Base-by-base conservation (phyloP, 2,797 vertebrate genomes). In the Anabacerthia variegaticeps region DNA sequence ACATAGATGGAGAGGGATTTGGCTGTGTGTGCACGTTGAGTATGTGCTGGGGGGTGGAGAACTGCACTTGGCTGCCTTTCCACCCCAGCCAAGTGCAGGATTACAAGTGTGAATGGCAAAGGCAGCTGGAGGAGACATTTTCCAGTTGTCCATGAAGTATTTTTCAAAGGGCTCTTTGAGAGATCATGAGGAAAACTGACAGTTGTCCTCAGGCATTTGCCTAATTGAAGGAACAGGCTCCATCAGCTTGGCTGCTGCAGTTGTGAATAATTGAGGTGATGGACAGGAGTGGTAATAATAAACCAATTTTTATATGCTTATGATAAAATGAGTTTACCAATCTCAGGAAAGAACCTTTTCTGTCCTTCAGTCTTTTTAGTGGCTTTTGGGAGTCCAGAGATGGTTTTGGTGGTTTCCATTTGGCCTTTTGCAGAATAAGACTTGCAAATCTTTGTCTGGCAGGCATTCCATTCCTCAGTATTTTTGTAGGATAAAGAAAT, bases 21-120 rank as follows among this genome's bases (percentile, higher is more conserved):
- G 10, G 14, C 10, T 56, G 58, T 27, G 0, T 1, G 10, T 12
- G 19, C 9, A 5, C 11, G 1, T 6, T 18, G 43, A 37, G 0
- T 6, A 10, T 26, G 7, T 28, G 19, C 39, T 46, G 59, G 48
- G 15, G 15, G 54, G 5, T 20, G 46, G 34, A 52, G 49, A 63
- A 48, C 55, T 18, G 41, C n/a, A 3, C 17, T 44, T 37, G 46
- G 18, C 14, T 87, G 8, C 4, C 2, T 36, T 56, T 37, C 37
- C 37, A 3, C 39, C 26, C 9, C 43, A 66, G 41, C 48, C 48
- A 20, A 81, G 65, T 46, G 71, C 39, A 36, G 73, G 51, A 23
- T 61, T 44, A 17, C 39, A 26, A 72, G 7, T 18, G 36, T 67
- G 66, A 88, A 37, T 73, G 83, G 61, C 58, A 61, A 71, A 67